Evolutionary conservation across 2,888 invertebrate species (phyloP).

Genomic region (Lasioglossum malachurum): DNA sequence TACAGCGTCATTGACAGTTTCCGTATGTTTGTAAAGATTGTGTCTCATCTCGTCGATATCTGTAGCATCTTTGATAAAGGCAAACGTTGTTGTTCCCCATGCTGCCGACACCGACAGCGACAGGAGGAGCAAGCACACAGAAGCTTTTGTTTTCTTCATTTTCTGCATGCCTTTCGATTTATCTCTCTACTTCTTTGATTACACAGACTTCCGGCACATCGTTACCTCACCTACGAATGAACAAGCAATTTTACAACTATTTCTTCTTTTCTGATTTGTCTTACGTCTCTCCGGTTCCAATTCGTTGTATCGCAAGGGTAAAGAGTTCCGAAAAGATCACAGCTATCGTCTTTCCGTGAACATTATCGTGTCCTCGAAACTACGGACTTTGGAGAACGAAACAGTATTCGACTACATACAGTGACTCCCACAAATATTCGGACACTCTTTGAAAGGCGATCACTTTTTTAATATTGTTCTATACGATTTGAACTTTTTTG

Average conservation of each 20-base stretch:
- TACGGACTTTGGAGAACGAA: not conserved
- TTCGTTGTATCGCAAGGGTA: not conserved
- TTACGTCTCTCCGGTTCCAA: slow-evolving; percentile 16
- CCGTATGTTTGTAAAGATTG: slow-evolving; percentile 87
- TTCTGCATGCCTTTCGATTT: not conserved
- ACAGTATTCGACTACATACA: not conserved
- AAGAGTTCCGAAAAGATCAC: not conserved
- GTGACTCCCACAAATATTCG: too few relatives aligned
- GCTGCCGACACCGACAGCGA: slow-evolving; percentile 14
- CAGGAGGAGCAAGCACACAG: slow-evolving; percentile 53
- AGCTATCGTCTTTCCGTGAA: not conserved
- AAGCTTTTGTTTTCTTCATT: slow-evolving; percentile 51
- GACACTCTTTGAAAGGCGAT: too few relatives aligned
- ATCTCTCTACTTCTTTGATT: not conserved
- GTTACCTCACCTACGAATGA: not conserved
- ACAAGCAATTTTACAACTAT: not conserved
- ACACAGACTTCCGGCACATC: not conserved
- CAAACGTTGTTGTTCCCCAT: slow-evolving; percentile 47
- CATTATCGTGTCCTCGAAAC: slow-evolving; percentile 14
- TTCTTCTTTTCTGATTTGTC: not conserved
- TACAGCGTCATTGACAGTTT: slow-evolving; percentile 84
- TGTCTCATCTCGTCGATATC: slow-evolving; percentile 88
- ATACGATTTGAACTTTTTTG: too few relatives aligned
- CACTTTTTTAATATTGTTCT: too few relatives aligned
- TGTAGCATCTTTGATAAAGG: slow-evolving; percentile 72